Evolutionary conservation across 2,888 invertebrate species (phyloP).

Genomic region (Stenurella melanura): DNA sequence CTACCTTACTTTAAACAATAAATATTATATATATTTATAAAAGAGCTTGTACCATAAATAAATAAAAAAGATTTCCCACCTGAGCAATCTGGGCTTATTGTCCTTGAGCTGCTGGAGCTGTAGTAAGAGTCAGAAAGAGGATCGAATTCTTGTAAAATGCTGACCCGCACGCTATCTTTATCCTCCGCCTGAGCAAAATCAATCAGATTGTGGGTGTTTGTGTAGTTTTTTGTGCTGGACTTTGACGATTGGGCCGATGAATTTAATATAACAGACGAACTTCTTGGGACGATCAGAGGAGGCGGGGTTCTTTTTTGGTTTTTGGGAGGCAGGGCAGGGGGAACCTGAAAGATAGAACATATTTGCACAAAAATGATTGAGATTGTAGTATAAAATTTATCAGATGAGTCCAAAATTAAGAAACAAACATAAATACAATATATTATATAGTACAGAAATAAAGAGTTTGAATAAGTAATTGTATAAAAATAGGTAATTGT

Average conservation of each 20-base stretch:
- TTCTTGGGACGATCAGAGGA: constrained; percentile 57
- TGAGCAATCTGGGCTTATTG: constrained; percentile 73
- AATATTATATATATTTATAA: too few species aligned
- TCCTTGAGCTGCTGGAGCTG: constrained; percentile 60
- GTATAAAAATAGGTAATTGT: too few species aligned
- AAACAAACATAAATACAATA: too few species aligned
- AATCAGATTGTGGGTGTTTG: constrained; percentile 73
- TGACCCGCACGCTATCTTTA: constrained; percentile 76
- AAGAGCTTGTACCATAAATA: too few species aligned
- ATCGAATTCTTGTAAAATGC: constrained; percentile 92
- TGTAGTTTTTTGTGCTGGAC: constrained; percentile 39
- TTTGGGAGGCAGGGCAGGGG: constrained; percentile 70
- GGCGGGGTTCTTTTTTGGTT: constrained; percentile 68
- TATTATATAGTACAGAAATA: too few species aligned
- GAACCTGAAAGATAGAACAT: constrained; percentile 51
- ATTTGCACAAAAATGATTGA: background rate
- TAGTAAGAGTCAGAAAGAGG: constrained; percentile 80
- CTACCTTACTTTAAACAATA: too few species aligned
- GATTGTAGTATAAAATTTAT: too few species aligned
- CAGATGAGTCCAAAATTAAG: too few species aligned
- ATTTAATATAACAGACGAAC: constrained; percentile 40
- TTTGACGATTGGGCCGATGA: constrained; percentile 25
- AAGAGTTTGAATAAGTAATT: too few species aligned
- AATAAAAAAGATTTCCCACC: constrained; percentile 71
- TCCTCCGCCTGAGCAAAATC: constrained; percentile 76